Evolutionary conservation across 2,113 vertebrate species (phyloP), one percentile per base, ranked within the genome.

Genomic region (Macroglossus sobrinus): DNA sequence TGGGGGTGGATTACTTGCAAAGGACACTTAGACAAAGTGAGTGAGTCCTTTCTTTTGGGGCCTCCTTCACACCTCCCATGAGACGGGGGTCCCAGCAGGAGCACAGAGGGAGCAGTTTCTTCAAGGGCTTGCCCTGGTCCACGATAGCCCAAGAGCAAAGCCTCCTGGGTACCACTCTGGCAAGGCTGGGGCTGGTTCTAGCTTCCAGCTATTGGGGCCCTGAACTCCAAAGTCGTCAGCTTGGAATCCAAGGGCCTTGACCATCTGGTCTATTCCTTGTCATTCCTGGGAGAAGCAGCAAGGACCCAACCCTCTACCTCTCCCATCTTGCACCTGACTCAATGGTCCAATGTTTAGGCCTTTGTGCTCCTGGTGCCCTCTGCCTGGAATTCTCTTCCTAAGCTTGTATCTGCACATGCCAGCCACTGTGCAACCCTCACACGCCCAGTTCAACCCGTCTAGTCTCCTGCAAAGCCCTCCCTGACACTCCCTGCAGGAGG

Each of bases 341-440:
- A n/a, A 69, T 0, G 7, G 61, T 33, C 64, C 38, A 26, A 26
- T 13, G 40, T 26, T 14, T 7, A 59, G 40, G 45, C 38, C n/a
- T 75, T 22, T 18, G 72, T 5, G 33, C 26, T 43, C 5, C 7
- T 5, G 19, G 26, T 11, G 16, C 7, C 78, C 45, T 35, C 15
- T 9, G 43, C 24, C 33, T 5, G 3, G 33, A n/a, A 45, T 6
- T 19, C 0, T 28, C 43, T 26, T 64, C 71, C 38, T 26, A 10
- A 43, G 15, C 53, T 22, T n/a, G 33, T 28, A 33, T 5, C 50
- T 55, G 66, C 9, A 33, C 13, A 4, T 35, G 26, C 81, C 89
- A 69, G 10, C 5, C 0, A 26, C 28, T 3, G 2, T 0, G 40
- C 5, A 21, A 16, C n/a, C 72, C 33, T 69, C 21, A 30, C 3